phyloP scores from a whole-genome alignment of 2,797 vertebrate genomes.

The Echiichthys vipera region DNA sequence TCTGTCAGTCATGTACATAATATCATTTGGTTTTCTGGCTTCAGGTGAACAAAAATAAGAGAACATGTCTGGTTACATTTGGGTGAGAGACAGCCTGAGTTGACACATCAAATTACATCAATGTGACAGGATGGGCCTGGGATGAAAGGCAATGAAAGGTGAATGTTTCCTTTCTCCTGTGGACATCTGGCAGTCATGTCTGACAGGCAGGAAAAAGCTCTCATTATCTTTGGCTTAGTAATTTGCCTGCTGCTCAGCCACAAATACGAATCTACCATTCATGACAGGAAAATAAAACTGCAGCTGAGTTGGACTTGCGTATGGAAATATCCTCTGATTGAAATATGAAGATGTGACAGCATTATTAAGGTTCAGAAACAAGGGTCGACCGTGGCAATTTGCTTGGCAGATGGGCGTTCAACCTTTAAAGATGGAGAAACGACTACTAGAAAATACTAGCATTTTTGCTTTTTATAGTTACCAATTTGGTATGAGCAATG shows the following conservation, averaged over 20 bases:
- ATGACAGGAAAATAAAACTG: slow-evolving; percentile 32
- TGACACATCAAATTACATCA: slow-evolving; percentile 58
- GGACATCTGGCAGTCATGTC: slow-evolving; percentile 48
- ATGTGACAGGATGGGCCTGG: slow-evolving; percentile 53
- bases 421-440: slow-evolving; percentile 10
- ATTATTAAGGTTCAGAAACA: not conserved
- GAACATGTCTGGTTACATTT: slow-evolving; percentile 49
- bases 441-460: too few relatives aligned
- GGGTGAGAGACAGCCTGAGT: slow-evolving; percentile 52
- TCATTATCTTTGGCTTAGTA: slow-evolving; percentile 55
- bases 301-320: slow-evolving; percentile 4
- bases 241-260: slow-evolving; percentile 29
- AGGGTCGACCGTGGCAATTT: not conserved
- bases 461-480: not conserved
- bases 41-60: slow-evolving; percentile 44
- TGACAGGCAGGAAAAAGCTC: slow-evolving; percentile 60
- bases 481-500: slow-evolving; percentile 9
- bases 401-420: not conserved
- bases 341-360: slow-evolving; percentile 37
- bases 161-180: slow-evolving; percentile 46
- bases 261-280: slow-evolving; percentile 49
- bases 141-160: slow-evolving; percentile 57
- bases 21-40: slow-evolving; percentile 49
- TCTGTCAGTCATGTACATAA: slow-evolving; percentile 37
- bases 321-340: slow-evolving; percentile 20